Evolutionary conservation across 2,113 vertebrate genomes (phyloP).

Genomic region (Sialia sialis): DNA sequence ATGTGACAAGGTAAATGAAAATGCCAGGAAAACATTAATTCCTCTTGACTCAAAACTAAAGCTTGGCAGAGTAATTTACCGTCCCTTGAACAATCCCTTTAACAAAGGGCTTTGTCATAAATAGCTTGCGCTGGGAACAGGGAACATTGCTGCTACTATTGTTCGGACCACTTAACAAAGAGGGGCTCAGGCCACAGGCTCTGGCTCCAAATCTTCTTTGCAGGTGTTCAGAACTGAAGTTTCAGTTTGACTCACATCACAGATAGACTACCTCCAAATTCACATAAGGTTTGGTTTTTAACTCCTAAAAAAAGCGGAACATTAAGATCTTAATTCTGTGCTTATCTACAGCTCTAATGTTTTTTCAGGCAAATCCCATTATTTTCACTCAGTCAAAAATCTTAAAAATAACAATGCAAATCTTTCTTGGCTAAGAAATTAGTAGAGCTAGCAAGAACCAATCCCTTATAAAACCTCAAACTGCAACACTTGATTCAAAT

Average conservation of each 20-base stretch:
- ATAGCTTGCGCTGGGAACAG: conserved; percentile 57
- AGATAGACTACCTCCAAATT: not conserved
- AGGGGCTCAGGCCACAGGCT: not conserved
- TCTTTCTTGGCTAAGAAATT: not conserved
- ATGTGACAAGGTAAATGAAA: conserved; percentile 64
- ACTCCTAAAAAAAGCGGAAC: not conserved
- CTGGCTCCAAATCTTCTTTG: conserved; percentile 50
- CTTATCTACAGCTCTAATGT: not conserved
- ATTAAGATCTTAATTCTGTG: not conserved
- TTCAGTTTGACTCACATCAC: not conserved
- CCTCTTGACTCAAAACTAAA: conserved; percentile 42
- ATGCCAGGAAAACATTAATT: conserved; percentile 69
- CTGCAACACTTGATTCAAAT: not conserved
- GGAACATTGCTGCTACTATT: conserved; percentile 44
- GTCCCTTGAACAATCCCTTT: conserved; percentile 48
- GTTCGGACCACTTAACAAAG: conserved; percentile 48
- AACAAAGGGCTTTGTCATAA: conserved; percentile 60
- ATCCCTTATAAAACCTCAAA: not conserved
- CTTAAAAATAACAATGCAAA: not conserved
- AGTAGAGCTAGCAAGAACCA: not conserved
- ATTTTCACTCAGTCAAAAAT: conserved; percentile 10
- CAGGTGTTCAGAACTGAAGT: conserved; percentile 35
- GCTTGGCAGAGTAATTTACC: conserved; percentile 62
- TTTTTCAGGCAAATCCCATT: conserved; percentile 43
- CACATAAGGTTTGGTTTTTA: not conserved